Base-by-base conservation (phyloP, 92 coral and sea anemone genomes). In the Zoanthus gigantus region DNA sequence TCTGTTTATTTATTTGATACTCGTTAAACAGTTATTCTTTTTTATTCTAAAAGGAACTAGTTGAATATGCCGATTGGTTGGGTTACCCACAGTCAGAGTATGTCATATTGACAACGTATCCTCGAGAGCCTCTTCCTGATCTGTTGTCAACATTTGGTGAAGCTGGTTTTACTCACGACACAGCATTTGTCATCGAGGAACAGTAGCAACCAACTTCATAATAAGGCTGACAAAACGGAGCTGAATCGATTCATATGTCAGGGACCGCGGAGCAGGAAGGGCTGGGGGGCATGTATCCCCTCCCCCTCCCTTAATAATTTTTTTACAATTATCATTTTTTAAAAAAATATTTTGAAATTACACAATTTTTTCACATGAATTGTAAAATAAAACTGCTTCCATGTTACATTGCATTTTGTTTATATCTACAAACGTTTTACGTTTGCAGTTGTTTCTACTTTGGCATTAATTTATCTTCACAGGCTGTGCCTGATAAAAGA, bases 161-260 rank as follows among this genome's bases (percentile, higher is more conserved):
- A 60, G 98, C 98, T n/a, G 95, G 95, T 42, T 80, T 94, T 52
- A 87, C 91, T 0, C 95, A 92, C 9, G 98, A 94, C 56, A 83
- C 91, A 69, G 95, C 94, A 37, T 89, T 94, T 54, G 98, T 92
- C 69, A 81, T 94, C 44, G 98, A 94, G 88, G 93, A 94, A 82
- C 77, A 67, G 58, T 78, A 61, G 48, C 82, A 42, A 72, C 50
- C 29, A 58, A 14, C n/a, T 58, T 18, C 66, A 58, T 58, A 1
- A 58, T 0, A 58, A 11, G 1, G 66, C 11, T 58, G 66, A 58
- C 1, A 53, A 53, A 4, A 53, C 58, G 58, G 58, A 1, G 6
- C 58, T 53, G 58, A 53, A 53, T 53, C 58, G 58, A 53, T 53
- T 53, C 58, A 53, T 53, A 8, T 53, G 58, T 53, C 58, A 53